Evolutionary conservation across 2,113 vertebrate species (phyloP).

Genomic region (Amia ocellicauda): DNA sequence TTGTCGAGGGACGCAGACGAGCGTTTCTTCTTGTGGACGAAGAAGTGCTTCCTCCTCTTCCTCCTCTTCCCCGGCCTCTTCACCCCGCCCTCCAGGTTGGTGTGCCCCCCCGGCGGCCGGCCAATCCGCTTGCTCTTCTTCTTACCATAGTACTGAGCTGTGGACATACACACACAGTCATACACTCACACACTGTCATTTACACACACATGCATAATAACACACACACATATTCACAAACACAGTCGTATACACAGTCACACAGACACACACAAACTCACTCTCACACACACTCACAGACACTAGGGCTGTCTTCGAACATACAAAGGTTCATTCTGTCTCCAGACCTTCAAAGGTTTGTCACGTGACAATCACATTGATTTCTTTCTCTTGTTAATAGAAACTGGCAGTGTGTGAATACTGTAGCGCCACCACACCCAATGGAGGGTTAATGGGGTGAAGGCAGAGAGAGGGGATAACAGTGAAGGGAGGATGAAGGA

Average conservation of each 20-base stretch:
- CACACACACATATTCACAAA: neutral
- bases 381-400: no score
- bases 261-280: no score
- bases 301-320: no score
- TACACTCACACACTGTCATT: neutral
- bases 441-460: no score
- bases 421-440: no score
- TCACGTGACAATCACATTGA: no score
- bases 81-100: slow-evolving; percentile 84
- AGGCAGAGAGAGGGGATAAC: no score
- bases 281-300: no score
- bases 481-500: no score
- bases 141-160: slow-evolving; percentile 95
- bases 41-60: slow-evolving; percentile 93
- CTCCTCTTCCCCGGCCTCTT: slow-evolving; percentile 87
- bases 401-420: no score
- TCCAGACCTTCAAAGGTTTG: no score
- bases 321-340: no score
- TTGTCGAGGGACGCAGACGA: slow-evolving; percentile 88
- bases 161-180: slow-evolving; percentile 21
- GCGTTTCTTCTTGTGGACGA: slow-evolving; percentile 95
- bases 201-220: neutral
- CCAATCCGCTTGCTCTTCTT: slow-evolving; percentile 89
- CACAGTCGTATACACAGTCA: neutral
- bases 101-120: slow-evolving; percentile 83